phyloP scores from a whole-genome alignment of 2,113 vertebrate genomes.

The Struthio camelus region DNA sequence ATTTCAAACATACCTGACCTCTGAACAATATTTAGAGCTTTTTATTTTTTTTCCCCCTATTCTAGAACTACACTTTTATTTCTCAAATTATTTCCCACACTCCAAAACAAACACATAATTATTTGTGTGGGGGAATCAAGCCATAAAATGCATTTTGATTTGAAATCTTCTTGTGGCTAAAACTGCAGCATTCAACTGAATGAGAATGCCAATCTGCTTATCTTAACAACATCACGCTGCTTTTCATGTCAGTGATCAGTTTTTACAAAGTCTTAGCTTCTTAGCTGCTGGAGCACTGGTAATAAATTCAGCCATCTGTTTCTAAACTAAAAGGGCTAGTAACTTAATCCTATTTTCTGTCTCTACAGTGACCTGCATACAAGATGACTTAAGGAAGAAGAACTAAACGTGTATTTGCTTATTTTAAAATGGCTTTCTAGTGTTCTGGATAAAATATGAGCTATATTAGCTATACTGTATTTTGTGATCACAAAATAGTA shows the following conservation, averaged over 20 bases:
- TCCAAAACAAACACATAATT: neutral
- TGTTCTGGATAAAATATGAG: neutral
- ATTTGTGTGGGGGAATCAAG: neutral
- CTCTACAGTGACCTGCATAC: neutral
- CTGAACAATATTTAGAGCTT: neutral
- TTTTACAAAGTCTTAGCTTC: conserved; percentile 32
- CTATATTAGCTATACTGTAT: neutral
- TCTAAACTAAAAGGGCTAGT: conserved; percentile 37
- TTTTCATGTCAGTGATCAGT: neutral
- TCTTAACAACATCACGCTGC: neutral
- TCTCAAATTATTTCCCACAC: neutral
- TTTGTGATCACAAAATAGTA: neutral
- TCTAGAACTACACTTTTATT: neutral
- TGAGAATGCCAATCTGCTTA: neutral
- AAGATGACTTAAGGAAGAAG: neutral
- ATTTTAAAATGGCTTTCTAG: neutral
- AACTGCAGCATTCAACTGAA: neutral
- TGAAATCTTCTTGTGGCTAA: neutral
- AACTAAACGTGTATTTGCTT: neutral
- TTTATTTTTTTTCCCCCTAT: neutral
- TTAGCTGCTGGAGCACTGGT: conserved; percentile 15
- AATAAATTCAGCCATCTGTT: conserved; percentile 54
- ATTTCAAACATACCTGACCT: neutral
- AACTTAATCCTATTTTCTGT: conserved; percentile 56
- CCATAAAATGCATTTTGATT: neutral